These are phyloP conservation scores for Cynoglossus semilaevis DNA, from an alignment of 2,113 vertebrate genomes.

Conservation along the genomic window DNA sequence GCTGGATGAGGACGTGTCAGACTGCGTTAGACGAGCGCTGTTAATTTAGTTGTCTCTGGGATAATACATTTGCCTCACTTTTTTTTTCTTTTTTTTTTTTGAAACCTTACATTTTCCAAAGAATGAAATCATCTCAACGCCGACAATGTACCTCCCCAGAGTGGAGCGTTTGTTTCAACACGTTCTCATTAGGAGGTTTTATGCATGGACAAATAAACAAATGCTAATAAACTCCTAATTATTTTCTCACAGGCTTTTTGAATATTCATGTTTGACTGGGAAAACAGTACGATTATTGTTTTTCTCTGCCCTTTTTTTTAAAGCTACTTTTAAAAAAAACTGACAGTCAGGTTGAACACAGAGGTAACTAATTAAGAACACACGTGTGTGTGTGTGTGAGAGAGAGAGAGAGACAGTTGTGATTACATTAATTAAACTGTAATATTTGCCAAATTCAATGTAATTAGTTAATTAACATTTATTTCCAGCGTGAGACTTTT, in stretches of 20 bases:
- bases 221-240: constrained; percentile 76
- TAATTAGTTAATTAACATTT: constrained; percentile 28
- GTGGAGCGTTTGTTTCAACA: constrained; percentile 63
- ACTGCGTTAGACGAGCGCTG: constrained; percentile 31
- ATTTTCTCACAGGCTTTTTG: constrained; percentile 67
- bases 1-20: constrained; percentile 56
- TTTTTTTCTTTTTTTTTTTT: constrained; percentile 3
- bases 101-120: constrained; percentile 42
- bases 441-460: constrained; percentile 35
- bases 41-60: constrained; percentile 47
- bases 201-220: constrained; percentile 75
- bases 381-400: constrained; percentile 13
- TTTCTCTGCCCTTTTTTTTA: constrained; percentile 40
- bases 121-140: constrained; percentile 39
- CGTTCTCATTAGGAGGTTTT: constrained; percentile 70
- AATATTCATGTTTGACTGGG: constrained; percentile 71
- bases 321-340: constrained; percentile 18
- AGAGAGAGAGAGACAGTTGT: constrained; percentile 48
- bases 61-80: constrained; percentile 14
- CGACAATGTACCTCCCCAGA: constrained; percentile 56
- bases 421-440: constrained; percentile 18
- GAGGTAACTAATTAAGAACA: constrained; percentile 19
- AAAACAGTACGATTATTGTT: constrained; percentile 61
- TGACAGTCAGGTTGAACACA: constrained; percentile 28
- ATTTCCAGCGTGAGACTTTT: not conserved